Percentiles rank a stretch among this genome's conserved stretches.
Evolutionary conservation across 2,888 invertebrate genomes (phyloP).

Genomic region (Dryomyza anilis): DNA sequence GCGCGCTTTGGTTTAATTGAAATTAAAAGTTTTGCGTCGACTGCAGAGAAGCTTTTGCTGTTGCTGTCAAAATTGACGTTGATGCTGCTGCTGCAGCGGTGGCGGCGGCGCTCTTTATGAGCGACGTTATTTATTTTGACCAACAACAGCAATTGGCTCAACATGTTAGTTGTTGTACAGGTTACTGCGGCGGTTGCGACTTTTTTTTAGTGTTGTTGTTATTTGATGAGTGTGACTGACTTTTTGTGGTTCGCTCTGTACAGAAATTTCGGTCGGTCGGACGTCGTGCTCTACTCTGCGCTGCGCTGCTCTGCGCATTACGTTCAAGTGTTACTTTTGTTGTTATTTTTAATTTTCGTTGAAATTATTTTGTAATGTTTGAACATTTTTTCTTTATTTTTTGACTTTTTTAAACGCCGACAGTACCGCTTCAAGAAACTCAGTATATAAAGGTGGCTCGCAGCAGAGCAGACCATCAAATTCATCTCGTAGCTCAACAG

Average conservation of each 20-base stretch:
- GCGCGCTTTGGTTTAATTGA: not conserved
- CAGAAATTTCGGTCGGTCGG: not conserved
- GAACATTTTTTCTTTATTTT: constrained; percentile 7
- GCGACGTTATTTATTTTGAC: no score
- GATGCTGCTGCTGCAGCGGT: no score
- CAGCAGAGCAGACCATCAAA: constrained; percentile 58
- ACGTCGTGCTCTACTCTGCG: not conserved
- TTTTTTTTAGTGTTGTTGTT: not conserved
- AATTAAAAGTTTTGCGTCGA: not conserved
- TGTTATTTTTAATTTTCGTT: constrained; percentile 35
- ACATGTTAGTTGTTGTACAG: no score
- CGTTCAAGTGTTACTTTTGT: constrained; percentile 15
- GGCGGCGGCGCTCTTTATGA: no score
- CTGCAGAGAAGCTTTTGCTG: no score
- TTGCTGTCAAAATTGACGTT: no score
- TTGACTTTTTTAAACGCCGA: constrained; percentile 2
- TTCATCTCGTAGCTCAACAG: constrained; percentile 57
- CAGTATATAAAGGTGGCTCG: constrained; percentile 59
- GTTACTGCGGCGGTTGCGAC: not conserved
- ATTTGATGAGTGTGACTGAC: constrained; percentile 37
- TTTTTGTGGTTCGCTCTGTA: constrained; percentile 24
- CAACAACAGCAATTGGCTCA: no score
- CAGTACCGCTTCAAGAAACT: constrained; percentile 32
- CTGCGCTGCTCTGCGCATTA: constrained; percentile 4
- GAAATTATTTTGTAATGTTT: constrained; percentile 54